Evolutionary conservation across 2,797 vertebrate species (phyloP), one percentile per base, ranked within the genome.

Genomic region (Aythya fuligula): DNA sequence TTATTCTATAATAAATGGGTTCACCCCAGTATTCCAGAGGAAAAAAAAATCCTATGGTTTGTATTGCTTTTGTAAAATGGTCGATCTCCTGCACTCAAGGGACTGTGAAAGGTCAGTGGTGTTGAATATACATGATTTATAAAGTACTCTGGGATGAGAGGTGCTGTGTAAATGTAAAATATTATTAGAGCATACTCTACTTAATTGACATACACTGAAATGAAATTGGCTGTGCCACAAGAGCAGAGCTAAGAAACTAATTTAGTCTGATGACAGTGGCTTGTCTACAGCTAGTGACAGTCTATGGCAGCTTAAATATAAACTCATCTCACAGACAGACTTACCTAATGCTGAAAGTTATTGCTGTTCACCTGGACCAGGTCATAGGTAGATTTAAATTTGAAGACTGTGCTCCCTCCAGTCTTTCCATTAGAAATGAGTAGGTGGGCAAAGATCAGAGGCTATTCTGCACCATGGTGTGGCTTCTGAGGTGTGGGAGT

Each of bases 71-170:
- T 61, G 58, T 71, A 77, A 74, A 90, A 90, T 1, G 2, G 53
- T 86, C 75, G 34, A 39, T 91, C 43, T 81, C 14, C 49, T 24
- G 69, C 16, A 85, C 86, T 89, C 67, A 67, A 62, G 77, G 72
- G 83, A 67, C 49, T 87, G 77, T 1, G 2, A 94, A 95, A 95
- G 90, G 94, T 92, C 94, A 93, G 64, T 36, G 34, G 54, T 91
- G 64, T 71, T 93, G 91, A 85, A 82, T 69, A 87, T 11, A 91
- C 45, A 80, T 74, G 74, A 96, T 93, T 96, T 95, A 94, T 79
- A 57, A 87, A 91, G 88, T 90, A 80, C 74, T 83, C 57, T 47
- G 57, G 77, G 61, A 90, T 80, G 71, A 94, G 67, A 94, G 41
- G 83, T 89, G 93, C 45, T 14, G 4, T 58, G 57, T 71, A 89